Evolutionary conservation across 2,113 vertebrate species (phyloP), one percentile per base, ranked within the genome.

Genomic region (Elephantulus edwardii): DNA sequence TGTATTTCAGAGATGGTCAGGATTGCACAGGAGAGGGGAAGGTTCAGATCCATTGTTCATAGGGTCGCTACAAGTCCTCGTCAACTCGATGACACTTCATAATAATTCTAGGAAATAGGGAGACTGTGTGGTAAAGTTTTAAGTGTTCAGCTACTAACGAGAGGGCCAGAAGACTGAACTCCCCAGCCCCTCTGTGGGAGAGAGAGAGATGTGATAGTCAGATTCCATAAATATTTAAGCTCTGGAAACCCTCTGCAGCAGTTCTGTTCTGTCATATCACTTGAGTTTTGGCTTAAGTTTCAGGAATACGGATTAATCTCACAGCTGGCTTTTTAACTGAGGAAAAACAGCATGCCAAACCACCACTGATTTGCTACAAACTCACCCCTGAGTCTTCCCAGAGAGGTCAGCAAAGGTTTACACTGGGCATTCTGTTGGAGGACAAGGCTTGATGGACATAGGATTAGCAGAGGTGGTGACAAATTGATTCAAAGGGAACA

Each of bases 401-500:
- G 40, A 87, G 82, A 91, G 66, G 58, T 76, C 44, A 85, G n/a
- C 22, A 12, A n/a, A 12, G n/a, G n/a, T n/a, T 64, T 85, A 14
- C 84, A 66, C 38, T 42, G 35, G 52, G 3, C 20, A 82, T 54
- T 20, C 40, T 75, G 22, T 84, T 85, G 40, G 58, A 92, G 60
- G 58, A 30, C 44, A 85, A 94, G 46, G 9, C 46, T 66, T 86
- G 90, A 62, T 60, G 76, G 83, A 94, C 71, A 83, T 10, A 70
- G 66, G 83, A 88, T 90, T 83, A 94, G 50, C 54, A 86, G 42
- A 90, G 64, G 42, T 75, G 75, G 68, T 92, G 60, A 94, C 92
- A 93, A 48, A 90, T 68, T n/a, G 56, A 93, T 83, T 85, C 66
- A 93, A 95, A 83, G 9, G 35, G 38, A 94, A 90, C 38, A 72